Evolutionary conservation across 2,113 vertebrate genomes (phyloP).

Genomic region (Prunella himalayana): DNA sequence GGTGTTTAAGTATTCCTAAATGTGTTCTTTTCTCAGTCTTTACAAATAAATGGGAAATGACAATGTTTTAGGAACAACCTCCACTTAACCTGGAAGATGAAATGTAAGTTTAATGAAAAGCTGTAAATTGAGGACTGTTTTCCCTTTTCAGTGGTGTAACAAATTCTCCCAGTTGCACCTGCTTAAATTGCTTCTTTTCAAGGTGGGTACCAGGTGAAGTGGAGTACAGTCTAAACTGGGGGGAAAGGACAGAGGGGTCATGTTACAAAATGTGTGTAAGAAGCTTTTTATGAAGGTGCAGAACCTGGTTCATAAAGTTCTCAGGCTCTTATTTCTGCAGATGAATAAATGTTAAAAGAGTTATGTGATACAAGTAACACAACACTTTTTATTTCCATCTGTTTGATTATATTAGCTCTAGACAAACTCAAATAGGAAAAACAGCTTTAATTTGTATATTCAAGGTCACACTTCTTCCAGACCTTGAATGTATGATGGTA

Average conservation of each 20-base stretch:
- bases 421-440: neutral
- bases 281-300: neutral
- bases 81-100: neutral
- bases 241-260: rapidly evolving
- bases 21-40: neutral
- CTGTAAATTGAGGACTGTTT: neutral
- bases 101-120: neutral
- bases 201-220: neutral
- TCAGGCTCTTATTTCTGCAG: neutral
- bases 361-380: neutral
- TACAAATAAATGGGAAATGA: neutral
- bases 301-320: neutral
- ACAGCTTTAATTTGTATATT: neutral
- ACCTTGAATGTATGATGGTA: neutral
- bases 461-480: neutral
- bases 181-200: neutral
- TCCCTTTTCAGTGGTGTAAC: neutral
- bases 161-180: neutral
- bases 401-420: neutral
- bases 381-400: neutral
- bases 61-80: neutral
- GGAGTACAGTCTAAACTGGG: neutral
- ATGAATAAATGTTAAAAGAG: neutral
- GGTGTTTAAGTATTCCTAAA: neutral
- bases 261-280: neutral